phyloP scores from a whole-genome alignment of 2,797 vertebrate genomes.

The Thamnophis elegans region DNA sequence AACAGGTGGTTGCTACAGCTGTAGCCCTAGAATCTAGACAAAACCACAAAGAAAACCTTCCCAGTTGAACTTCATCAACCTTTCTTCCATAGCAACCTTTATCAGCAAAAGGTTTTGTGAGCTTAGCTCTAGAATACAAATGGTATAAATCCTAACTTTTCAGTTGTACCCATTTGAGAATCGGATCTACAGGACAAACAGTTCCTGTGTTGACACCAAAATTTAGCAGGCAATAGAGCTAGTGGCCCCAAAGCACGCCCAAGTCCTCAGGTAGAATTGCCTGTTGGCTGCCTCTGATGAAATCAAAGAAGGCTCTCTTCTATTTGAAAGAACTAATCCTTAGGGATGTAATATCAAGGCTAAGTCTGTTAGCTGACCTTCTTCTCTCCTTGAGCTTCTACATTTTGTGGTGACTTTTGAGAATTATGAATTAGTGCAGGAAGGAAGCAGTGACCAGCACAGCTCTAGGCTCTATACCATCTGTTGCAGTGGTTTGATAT shows the following conservation, averaged over 20 bases:
- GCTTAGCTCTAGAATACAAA: neutral
- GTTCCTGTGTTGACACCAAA: neutral
- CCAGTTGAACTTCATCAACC: neutral
- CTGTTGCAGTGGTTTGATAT: slow-evolving; percentile 3
- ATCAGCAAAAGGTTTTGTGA: neutral
- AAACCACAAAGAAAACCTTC: neutral
- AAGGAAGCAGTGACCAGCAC: slow-evolving; percentile 22
- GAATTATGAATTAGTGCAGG: slow-evolving; percentile 35
- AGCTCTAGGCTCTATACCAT: neutral
- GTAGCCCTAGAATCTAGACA: neutral
- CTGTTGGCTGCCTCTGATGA: neutral
- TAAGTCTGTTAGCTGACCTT: rapidly evolving
- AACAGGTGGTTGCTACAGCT: neutral
- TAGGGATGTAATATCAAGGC: neutral
- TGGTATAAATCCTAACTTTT: neutral
- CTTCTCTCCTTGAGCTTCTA: neutral
- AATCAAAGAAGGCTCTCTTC: slow-evolving; percentile 5
- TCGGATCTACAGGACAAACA: neutral
- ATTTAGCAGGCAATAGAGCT: neutral
- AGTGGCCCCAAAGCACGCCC: neutral
- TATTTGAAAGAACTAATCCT: neutral
- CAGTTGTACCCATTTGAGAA: neutral
- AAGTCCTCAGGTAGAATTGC: neutral
- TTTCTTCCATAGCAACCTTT: neutral
- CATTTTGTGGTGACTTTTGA: slow-evolving; percentile 30